Percentiles rank a stretch among this genome's conserved stretches.
These are phyloP conservation scores for Garra rufa DNA, from an alignment of 2,113 vertebrate genomes.

Conservation along the genomic window DNA sequence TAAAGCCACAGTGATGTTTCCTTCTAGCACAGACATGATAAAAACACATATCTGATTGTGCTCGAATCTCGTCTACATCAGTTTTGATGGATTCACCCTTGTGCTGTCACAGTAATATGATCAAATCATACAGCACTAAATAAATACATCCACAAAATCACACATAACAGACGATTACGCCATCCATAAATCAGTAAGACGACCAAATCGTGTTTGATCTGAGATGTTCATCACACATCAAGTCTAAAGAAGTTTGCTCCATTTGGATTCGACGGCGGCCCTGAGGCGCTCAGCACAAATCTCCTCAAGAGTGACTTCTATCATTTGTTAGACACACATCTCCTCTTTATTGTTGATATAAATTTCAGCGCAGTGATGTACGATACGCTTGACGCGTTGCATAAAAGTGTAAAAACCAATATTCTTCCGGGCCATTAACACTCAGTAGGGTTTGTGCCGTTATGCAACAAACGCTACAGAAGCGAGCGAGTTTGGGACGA, in stretches of 20 bases:
- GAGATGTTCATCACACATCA: conserved; percentile 37
- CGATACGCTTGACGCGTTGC: neutral
- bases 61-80: neutral
- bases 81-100: conserved; percentile 24
- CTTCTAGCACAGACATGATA: neutral
- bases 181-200: conserved; percentile 22
- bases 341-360: conserved; percentile 40
- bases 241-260: conserved; percentile 45
- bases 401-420: conserved; percentile 35
- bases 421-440: conserved; percentile 20
- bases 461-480: neutral
- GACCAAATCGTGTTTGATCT: conserved; percentile 20
- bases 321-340: conserved; percentile 45
- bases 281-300: conserved; percentile 43
- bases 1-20: neutral
- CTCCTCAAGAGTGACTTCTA: conserved; percentile 32
- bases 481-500: neutral
- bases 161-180: neutral
- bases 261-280: conserved; percentile 45
- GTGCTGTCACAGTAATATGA: neutral
- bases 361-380: conserved; percentile 45
- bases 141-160: conserved; percentile 26
- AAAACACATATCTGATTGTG: neutral
- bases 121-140: conserved; percentile 18
- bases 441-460: neutral